Evolutionary conservation across 2,113 vertebrate species (phyloP), one percentile per base, ranked within the genome.

Genomic region (Ceyx melanurus): DNA sequence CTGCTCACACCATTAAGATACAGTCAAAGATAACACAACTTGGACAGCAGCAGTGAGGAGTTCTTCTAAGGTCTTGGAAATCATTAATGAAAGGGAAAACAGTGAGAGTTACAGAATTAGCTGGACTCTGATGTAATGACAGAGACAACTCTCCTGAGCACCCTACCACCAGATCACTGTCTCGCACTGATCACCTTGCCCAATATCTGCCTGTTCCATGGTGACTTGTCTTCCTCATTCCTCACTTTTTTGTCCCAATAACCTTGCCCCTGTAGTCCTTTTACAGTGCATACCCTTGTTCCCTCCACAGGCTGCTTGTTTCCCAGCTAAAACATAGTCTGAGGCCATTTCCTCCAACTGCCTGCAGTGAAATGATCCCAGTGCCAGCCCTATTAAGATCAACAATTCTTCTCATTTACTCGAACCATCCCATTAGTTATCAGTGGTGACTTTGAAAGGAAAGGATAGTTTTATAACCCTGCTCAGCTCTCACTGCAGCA

Each of bases 401-500:
- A 94, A 88, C 92, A 60, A 83, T 83, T 93, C 82, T 89, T 95
- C 87, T 85, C 75, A 91, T 96, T 96, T 95, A 93, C 88, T 92
- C 2, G 7, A 89, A 71, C 57, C 45, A 3, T 92, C 89, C 94
- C 93, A 94, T 88, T 96, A 96, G 91, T 96, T 96, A 96, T 93
- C 96, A 91, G 79, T 81, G 82, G 87, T 75, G 96, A 94, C 94
- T 92, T 73, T 82, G 88, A 94, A 94, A 94, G 83, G 88, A 84
- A 94, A 83, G 67, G 82, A 76, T 71, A 91, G 94, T 95, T 96
- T 96, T 94, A 95, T 88, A 96, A 68, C 68, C 56, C 96, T 88
- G 85, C 91, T 96, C 96, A 96, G 94, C 96, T 94, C 95, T 64
- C 94, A 93, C 94, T 96, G 95, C 96, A 96, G 95, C 94, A 91